Base-by-base conservation (phyloP, 2,797 vertebrate genomes). In the Pterois miles region DNA sequence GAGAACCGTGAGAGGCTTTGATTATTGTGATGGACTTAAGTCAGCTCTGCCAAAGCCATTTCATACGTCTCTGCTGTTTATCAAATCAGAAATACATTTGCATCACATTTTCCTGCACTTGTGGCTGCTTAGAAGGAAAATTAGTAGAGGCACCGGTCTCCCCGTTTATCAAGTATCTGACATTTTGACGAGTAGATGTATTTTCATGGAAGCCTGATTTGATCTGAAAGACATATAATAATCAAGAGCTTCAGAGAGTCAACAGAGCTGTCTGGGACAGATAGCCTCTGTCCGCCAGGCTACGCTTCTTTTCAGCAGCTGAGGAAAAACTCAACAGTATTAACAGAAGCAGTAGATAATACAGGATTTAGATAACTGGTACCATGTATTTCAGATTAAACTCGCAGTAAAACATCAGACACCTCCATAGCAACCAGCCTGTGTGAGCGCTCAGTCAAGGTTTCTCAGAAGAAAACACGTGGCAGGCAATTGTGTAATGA, bases 11-110 rank as follows among this genome's bases (percentile, higher is more conserved):
- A 85, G 86, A 86, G 77, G 83, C 88, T 88, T 82, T 88, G 87
- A 91, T 92, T 90, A 84, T 71, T 76, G 82, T 85, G 87, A 89
- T 77, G 78, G 90, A 90, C 90, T 86, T 80, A 80, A 85, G 84
- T 87, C 85, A 46, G 79, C 83, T 71, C 80, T 34, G 72, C 31
- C 4, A 82, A 85, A 85, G 82, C 84, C 85, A 81, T 82, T 90
- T 88, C 76, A 74, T 58, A 48, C 29, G 7, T 71, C 77, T 70
- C 54, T 1, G 14, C 82, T 78, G 85, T 87, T 90, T 82, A 89
- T 90, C 86, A 72, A 75, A 87, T 90, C 85, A 81, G 36, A 82
- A 85, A 67, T 40, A 56, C 74, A 91, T 92, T 89, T 88, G 84
- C 84, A 77, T 90, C 60, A 46, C 74, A 82, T 86, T 82, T 82